Base-by-base conservation (phyloP, 2,797 vertebrate genomes). In the Neoniphon sammara region DNA sequence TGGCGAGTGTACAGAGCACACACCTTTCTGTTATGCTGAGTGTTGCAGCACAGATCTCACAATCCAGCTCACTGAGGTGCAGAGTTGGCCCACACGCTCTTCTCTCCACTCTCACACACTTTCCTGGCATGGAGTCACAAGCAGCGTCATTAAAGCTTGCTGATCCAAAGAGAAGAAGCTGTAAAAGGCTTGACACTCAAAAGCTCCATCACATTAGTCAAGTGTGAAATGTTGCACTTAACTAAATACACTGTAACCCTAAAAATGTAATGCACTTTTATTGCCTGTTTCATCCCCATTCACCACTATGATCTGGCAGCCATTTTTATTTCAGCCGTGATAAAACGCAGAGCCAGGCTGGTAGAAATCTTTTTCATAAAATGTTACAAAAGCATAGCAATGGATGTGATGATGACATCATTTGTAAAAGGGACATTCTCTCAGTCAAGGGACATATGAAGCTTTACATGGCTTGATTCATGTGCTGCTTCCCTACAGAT, bases 11-110 rank as follows among this genome's bases (percentile, higher is more conserved):
- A 44, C 72, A 74, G 34, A 21, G 54, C 42, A 49, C 59, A 78
- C 50, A 56, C 66, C 56, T 81, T 82, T 82, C 36, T 75, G 47
- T 82, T 80, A 44, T 83, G 50, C 52, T 78, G 44, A 80, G 55
- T 60, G 44, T 78, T 82, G 55, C 60, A 69, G n/a, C n/a, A 60
- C 57, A 56, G 34, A 76, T 36, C 60, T 58, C 44, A 75, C 55
- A 74, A 20, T 42, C 15, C 8, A 14, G 1, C 60, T 63, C 31
- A 69, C 46, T 62, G 34, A 46, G 0, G 18, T 47, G 42, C 18
- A 30, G 39, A 76, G 31, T 61, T 71, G 53, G 50, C 73, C 25
- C 53, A 27, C 42, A 14, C 23, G 20, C 31, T 49, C 25, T 30
- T 14, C 14, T 52, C 25, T 52, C 36, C 50, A 14, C 36, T 50